Percentiles rank a stretch among this genome's conserved stretches.
Conservation (phyloP, 2,888 invertebrate genomes). For the Noctuana brunneofusca region DNA sequence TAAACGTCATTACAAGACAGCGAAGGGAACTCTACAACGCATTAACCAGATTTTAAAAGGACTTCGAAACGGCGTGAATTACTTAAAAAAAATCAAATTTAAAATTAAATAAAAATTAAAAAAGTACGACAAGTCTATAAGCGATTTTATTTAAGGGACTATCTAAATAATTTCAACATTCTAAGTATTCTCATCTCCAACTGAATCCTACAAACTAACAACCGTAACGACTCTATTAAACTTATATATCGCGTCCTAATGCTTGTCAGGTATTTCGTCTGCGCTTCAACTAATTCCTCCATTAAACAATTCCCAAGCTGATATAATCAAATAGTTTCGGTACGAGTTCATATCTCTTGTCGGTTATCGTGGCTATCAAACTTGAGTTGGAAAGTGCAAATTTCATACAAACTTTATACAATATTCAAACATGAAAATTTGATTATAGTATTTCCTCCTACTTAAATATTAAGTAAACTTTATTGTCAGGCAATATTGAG, state of each 20-base stretch:
- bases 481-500: not conserved
- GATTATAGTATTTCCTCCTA: not conserved
- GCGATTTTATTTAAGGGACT: not conserved
- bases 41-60: too few relatives aligned
- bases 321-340: conserved; percentile 14
- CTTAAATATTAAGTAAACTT: not conserved
- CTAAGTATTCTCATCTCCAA: not conserved
- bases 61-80: too few relatives aligned
- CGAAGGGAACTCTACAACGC: too few relatives aligned
- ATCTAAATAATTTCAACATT: not conserved
- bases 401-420: conserved; percentile 4
- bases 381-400: conserved; percentile 8
- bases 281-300: conserved; percentile 14
- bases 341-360: conserved; percentile 10
- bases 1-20: too few relatives aligned
- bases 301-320: conserved; percentile 19
- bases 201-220: conserved; percentile 38
- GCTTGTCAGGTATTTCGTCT: conserved; percentile 39
- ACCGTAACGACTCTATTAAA: conserved; percentile 49
- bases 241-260: conserved; percentile 43
- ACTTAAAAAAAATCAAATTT: too few relatives aligned
- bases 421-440: conserved; percentile 5
- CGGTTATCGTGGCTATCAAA: conserved; percentile 2
- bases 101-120: too few relatives aligned
- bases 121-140: too few relatives aligned